phyloP scores from a whole-genome alignment of 2,888 invertebrate genomes.

The Terebella lapidaria region DNA sequence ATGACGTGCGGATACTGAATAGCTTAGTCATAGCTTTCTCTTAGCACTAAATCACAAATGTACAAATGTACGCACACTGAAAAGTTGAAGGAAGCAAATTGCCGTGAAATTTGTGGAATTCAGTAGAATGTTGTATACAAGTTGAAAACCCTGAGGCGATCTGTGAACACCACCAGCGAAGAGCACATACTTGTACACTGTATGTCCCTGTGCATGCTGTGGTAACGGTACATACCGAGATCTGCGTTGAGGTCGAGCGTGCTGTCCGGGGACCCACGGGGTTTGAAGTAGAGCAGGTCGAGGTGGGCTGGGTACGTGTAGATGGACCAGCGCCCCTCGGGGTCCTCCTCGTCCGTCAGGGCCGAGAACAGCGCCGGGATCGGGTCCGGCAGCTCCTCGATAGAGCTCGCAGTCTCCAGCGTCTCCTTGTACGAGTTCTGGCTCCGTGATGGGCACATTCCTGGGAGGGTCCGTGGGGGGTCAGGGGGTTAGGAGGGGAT shows the following conservation, averaged over 20 bases:
- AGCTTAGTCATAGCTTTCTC: too few species aligned
- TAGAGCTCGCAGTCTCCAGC: conserved; percentile 74
- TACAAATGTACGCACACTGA: too few species aligned
- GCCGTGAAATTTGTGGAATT: too few species aligned
- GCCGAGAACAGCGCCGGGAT: conserved; percentile 79
- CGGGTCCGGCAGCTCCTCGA: conserved; percentile 77
- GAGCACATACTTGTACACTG: too few species aligned
- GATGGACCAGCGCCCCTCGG: conserved; percentile 72
- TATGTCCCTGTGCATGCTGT: too few species aligned
- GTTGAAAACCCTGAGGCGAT: too few species aligned
- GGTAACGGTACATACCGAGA: neutral
- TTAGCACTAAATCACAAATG: too few species aligned
- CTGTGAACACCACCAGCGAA: too few species aligned
- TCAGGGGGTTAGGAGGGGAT: neutral
- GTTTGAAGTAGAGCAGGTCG: conserved; percentile 58
- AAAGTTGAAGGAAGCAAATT: too few species aligned
- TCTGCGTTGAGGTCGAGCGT: neutral
- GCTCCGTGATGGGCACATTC: conserved; percentile 83
- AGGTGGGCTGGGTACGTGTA: conserved; percentile 67
- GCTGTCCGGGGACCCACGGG: neutral
- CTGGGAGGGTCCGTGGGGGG: too few species aligned
- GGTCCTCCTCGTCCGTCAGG: conserved; percentile 73
- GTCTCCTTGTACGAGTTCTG: conserved; percentile 62
- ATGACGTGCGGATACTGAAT: too few species aligned
- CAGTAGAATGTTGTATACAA: too few species aligned